Conservation (phyloP, 2,888 invertebrate genomes). For the Xanthostigma xanthostigma region DNA sequence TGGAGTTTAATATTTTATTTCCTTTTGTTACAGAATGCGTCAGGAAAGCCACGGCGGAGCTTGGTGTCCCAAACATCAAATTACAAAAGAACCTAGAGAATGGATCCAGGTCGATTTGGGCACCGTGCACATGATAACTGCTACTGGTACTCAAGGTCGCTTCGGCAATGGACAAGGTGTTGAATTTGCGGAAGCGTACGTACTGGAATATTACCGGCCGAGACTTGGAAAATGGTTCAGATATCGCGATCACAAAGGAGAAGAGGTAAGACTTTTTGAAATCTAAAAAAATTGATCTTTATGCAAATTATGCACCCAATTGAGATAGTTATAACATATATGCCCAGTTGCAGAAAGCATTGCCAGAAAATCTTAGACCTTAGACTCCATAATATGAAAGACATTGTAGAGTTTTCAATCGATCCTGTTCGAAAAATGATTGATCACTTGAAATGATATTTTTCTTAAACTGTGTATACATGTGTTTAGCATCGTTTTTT, state of each 20-base stretch:
- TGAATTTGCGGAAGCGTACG: slow-evolving; percentile 73
- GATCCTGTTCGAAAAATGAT: too few relatives aligned
- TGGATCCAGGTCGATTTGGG: slow-evolving; percentile 72
- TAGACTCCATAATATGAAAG: too few relatives aligned
- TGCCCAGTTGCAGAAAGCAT: too few relatives aligned
- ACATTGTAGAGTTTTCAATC: too few relatives aligned
- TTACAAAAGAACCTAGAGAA: slow-evolving; percentile 60
- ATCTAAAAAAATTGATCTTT: neutral
- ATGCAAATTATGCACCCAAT: too few relatives aligned
- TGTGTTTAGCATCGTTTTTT: too few relatives aligned
- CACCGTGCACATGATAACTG: slow-evolving; percentile 65
- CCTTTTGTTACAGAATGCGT: slow-evolving; percentile 47
- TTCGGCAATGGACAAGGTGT: slow-evolving; percentile 85
- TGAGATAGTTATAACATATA: too few relatives aligned
- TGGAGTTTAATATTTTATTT: slow-evolving; percentile 1
- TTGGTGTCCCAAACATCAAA: slow-evolving; percentile 79
- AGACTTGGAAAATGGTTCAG: slow-evolving; percentile 68
- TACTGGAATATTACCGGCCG: slow-evolving; percentile 73
- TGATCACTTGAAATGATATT: too few relatives aligned
- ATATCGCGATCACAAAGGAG: slow-evolving; percentile 55
- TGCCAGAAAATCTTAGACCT: too few relatives aligned
- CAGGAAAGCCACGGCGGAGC: slow-evolving; percentile 76
- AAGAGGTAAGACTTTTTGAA: slow-evolving; percentile 46
- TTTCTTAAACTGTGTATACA: too few relatives aligned
- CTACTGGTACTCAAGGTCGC: slow-evolving; percentile 70